Evolutionary conservation across 2,113 vertebrate genomes (phyloP), one percentile per base, ranked within the genome.

Genomic region (Rattus rattus): DNA sequence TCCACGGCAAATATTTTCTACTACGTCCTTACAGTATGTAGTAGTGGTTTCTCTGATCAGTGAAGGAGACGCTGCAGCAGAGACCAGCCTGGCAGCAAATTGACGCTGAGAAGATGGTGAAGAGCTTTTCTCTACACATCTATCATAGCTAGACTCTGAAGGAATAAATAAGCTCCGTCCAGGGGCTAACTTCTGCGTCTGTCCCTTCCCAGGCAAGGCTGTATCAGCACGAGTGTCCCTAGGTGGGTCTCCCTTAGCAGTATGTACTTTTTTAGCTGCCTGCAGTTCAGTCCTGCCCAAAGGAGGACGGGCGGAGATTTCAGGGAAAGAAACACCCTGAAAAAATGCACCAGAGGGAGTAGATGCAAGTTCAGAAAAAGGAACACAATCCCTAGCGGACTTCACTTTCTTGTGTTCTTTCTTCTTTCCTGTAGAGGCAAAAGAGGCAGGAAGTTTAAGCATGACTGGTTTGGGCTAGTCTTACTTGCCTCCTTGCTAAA

Each of bases 341-440:
- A 98, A 98, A 98, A 98, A 98, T 98, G 97, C 98, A 98, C 97
- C 98, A 98, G 96, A 97, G 97, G 98, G 96, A 98, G 98, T 76
- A 96, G 97, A 93, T 98, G 95, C 91, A 98, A 97, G 97, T 98
- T 97, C 97, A 98, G 97, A 98, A 97, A 98, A 97, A 98, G 97
- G 97, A 97, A 98, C 96, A 98, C 95, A 97, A 97, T 97, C 98
- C 98, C 98, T 98, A 98, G 97, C 97, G 97, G 98, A 98, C 98
- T 98, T 98, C 97, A 63, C 97, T 98, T 97, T 98, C 98, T 98
- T 97, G 98, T 97, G 96, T 98, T 98, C 98, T 98, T 98, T 98
- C 98, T 98, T 98, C 98, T 98, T 98, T 97, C 98, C 98, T 98
- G 98, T 98, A 98, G 98, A 97, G 97, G 98, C 98, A 98, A 98